These are phyloP conservation scores for Anser brachyrhynchus DNA, from an alignment of 2,113 vertebrate species.

Conservation along the genomic window DNA sequence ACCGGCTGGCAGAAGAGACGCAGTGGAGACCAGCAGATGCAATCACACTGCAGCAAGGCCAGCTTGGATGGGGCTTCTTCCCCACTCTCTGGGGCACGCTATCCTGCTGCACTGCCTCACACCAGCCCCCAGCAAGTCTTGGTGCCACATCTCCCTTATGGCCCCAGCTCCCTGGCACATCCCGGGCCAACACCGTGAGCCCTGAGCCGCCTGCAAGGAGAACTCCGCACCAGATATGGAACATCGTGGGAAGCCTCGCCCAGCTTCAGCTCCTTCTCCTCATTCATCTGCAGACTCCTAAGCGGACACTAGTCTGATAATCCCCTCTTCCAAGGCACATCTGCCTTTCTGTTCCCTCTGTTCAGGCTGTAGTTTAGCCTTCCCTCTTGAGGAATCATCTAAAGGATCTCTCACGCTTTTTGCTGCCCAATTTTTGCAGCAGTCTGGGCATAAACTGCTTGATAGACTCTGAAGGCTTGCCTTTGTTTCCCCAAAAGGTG, in stretches of 20 bases:
- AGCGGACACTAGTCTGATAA: neutral
- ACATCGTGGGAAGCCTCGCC: neutral
- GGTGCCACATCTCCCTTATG: fast-evolving
- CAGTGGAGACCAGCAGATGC: neutral
- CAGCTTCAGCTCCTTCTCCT: slow-evolving; percentile 10
- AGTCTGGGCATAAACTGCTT: slow-evolving; percentile 26
- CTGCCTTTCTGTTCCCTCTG: slow-evolving; percentile 14
- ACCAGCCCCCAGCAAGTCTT: neutral
- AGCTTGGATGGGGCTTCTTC: fast-evolving
- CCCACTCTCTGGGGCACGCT: neutral
- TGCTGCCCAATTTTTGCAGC: slow-evolving; percentile 1
- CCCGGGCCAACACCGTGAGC: fast-evolving
- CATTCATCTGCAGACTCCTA: neutral
- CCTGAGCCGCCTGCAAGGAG: neutral
- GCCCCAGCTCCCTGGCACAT: neutral
- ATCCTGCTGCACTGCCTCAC: fast-evolving
- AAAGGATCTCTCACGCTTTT: slow-evolving; percentile 14
- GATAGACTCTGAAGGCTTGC: neutral
- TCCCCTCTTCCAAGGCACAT: slow-evolving; percentile 15
- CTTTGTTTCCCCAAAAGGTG: slow-evolving; percentile 51
- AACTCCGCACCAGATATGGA: neutral
- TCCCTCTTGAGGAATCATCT: neutral
- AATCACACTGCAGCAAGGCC: fast-evolving
- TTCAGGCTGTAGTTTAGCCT: neutral
- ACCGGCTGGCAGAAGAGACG: neutral